Conservation (phyloP, 1,140 invertebrate species). For the Dendrolimus punctatus region DNA sequence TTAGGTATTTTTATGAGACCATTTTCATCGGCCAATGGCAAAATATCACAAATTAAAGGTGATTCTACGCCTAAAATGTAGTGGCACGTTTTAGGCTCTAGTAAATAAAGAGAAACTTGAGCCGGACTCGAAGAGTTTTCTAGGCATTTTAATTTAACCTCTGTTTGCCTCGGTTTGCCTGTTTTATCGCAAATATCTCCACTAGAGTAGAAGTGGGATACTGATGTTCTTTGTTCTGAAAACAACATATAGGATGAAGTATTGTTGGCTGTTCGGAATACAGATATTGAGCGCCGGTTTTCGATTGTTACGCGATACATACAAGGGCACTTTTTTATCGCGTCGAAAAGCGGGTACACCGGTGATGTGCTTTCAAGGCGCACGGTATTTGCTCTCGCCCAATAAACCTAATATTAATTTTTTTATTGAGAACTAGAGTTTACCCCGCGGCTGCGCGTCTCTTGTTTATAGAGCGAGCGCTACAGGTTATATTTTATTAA, state of each 20-base stretch:
- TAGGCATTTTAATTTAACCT: constrained; percentile 89
- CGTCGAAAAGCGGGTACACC: too few relatives aligned
- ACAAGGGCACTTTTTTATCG: too few relatives aligned
- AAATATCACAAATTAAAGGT: constrained; percentile 88
- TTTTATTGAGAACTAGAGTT: too few relatives aligned
- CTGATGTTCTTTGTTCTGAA: constrained; percentile 74
- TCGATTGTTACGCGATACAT: too few relatives aligned
- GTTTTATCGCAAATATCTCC: constrained; percentile 91
- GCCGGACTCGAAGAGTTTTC: constrained; percentile 78
- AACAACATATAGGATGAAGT: constrained; percentile 4
- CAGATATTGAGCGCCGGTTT: too few relatives aligned
- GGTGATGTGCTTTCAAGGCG: too few relatives aligned
- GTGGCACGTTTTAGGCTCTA: constrained; percentile 93
- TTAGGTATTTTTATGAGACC: constrained; percentile 70
- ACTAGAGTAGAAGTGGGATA: constrained; percentile 90
- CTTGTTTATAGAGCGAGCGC: too few relatives aligned
- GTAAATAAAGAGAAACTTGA: constrained; percentile 88
- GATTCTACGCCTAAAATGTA: constrained; percentile 95
- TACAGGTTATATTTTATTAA: too few relatives aligned
- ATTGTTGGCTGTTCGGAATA: too few relatives aligned
- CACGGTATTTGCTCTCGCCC: too few relatives aligned
- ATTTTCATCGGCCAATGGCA: constrained; percentile 82
- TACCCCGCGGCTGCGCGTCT: too few relatives aligned
- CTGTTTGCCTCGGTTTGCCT: constrained; percentile 85
- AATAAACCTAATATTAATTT: too few relatives aligned